These are phyloP conservation scores for Oscheius onirici DNA, from an alignment of 2,888 invertebrate genomes.

Conservation along the genomic window DNA sequence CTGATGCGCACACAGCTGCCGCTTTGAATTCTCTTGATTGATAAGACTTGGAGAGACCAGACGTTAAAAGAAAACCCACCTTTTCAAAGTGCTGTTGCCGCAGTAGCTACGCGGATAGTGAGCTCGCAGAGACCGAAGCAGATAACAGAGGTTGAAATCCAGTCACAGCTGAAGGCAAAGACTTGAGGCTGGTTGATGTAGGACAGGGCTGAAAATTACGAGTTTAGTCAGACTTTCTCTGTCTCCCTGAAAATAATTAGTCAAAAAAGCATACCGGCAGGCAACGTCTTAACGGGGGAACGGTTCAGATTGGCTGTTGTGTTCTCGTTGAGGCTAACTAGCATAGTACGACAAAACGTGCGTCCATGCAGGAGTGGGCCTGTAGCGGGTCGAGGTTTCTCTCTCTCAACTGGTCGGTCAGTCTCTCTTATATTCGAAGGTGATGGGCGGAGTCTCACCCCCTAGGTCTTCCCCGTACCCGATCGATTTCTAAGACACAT, in stretches of 20 bases:
- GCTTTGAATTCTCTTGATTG: constrained; percentile 8
- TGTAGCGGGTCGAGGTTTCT: constrained; percentile 13
- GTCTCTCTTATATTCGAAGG: constrained; percentile 16
- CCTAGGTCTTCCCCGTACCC: constrained; percentile 32
- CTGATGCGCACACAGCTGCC: neutral
- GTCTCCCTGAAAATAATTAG: too few species aligned
- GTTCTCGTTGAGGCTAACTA: constrained; percentile 32
- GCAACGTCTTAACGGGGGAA: constrained; percentile 4
- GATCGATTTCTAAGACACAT: constrained; percentile 11
- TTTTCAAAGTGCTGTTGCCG: constrained; percentile 37
- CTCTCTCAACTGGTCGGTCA: neutral
- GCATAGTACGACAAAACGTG: constrained; percentile 31
- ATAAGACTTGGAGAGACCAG: neutral
- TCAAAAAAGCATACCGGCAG: constrained; percentile 24
- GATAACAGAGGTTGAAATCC: constrained; percentile 65
- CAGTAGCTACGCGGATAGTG: constrained; percentile 61
- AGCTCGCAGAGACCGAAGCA: constrained; percentile 68
- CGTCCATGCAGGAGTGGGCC: constrained; percentile 32
- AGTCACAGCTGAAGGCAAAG: constrained; percentile 52
- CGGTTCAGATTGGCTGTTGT: constrained; percentile 2
- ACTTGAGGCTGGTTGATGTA: constrained; percentile 25
- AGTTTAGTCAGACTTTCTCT: neutral
- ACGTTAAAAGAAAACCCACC: constrained; percentile 3
- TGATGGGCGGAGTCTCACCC: constrained; percentile 22
- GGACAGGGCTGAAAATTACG: constrained; percentile 10